phyloP scores from a whole-genome alignment of 2,113 vertebrate genomes.

The Pachyramphus minor region DNA sequence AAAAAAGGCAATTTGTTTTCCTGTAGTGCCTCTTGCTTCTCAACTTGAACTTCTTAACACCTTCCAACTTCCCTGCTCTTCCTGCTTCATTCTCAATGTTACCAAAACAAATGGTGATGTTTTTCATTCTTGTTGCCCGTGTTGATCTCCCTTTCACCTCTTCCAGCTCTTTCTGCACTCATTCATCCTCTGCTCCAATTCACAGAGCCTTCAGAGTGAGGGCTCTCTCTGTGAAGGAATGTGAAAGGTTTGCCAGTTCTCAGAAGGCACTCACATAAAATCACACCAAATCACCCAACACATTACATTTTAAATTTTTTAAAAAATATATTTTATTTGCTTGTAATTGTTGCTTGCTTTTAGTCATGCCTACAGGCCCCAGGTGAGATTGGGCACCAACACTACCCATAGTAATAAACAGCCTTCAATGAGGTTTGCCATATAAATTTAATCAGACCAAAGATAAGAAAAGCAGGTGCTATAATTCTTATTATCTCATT shows the following conservation, averaged over 20 bases:
- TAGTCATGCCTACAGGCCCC: not conserved
- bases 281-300: not conserved
- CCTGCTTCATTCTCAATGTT: not conserved
- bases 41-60: not conserved
- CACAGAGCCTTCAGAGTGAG: not conserved
- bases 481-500: not conserved
- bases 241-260: not conserved
- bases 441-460: not conserved
- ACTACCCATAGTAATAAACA: not conserved
- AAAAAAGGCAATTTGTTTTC: not conserved
- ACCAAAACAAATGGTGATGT: accelerated
- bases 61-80: not conserved
- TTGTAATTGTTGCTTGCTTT: not conserved
- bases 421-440: not conserved
- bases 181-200: not conserved
- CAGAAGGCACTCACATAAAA: not conserved
- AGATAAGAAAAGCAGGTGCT: not conserved
- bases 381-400: not conserved
- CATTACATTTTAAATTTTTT: not conserved
- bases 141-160: not conserved
- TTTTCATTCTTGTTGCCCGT: not conserved
- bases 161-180: not conserved
- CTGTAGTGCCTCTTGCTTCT: not conserved
- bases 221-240: not conserved
- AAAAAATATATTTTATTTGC: not conserved